Evolutionary conservation across 2,888 invertebrate genomes (phyloP).

Genomic region (Cantharis lateralis): DNA sequence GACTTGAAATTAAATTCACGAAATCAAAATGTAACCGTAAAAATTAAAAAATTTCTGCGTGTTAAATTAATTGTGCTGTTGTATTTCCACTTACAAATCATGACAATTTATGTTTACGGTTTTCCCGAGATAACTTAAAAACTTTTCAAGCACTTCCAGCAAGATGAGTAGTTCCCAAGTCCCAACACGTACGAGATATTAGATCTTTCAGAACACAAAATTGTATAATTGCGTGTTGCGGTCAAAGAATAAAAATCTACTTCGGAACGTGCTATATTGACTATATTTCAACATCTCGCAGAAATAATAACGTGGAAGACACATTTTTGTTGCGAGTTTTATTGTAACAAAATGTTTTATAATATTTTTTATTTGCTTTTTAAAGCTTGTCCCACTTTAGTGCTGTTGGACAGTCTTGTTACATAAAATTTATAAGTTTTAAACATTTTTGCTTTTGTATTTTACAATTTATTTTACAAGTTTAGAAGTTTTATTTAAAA

Average conservation of each 20-base stretch:
- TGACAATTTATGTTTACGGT: neutral
- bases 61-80: neutral
- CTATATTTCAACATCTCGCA: neutral
- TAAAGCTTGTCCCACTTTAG: neutral
- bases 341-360: neutral
- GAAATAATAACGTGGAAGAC: neutral
- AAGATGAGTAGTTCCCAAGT: neutral
- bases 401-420: neutral
- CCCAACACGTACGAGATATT: neutral
- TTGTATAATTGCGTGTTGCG: neutral
- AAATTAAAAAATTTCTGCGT: neutral
- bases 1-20: neutral
- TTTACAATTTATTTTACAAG: neutral
- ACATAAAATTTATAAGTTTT: neutral
- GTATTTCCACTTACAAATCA: neutral
- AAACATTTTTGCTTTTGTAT: neutral
- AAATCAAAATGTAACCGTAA: neutral
- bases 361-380: neutral
- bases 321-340: neutral
- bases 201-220: neutral
- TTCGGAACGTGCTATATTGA: neutral
- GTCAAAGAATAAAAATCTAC: neutral
- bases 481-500: neutral
- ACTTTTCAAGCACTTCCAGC: neutral
- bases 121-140: neutral